These are phyloP conservation scores for Aegotheles bennettii DNA, from an alignment of 2,113 vertebrate genomes.

Conservation along the genomic window DNA sequence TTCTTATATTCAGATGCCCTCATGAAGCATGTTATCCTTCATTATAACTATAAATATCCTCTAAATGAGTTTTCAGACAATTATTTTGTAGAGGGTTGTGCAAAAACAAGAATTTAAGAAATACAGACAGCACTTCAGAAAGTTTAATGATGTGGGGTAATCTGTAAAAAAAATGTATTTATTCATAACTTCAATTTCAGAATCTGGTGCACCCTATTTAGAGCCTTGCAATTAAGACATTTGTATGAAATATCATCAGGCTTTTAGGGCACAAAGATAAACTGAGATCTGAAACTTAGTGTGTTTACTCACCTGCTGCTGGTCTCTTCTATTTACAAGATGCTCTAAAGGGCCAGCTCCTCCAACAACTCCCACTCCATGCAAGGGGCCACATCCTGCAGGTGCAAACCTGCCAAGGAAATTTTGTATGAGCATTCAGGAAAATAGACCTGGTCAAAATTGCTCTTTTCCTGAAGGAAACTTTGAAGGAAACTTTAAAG, in stretches of 20 bases:
- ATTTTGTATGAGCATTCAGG: not conserved
- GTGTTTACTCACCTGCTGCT: not conserved
- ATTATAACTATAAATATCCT: not conserved
- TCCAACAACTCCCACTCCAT: not conserved
- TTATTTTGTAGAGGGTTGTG: not conserved
- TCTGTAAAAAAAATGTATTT: not conserved
- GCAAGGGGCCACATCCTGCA: not conserved
- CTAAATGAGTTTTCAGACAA: not conserved
- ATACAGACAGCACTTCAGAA: not conserved
- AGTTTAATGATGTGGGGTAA: not conserved
- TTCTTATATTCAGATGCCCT: not conserved
- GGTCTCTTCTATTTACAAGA: not conserved
- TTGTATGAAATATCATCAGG: not conserved
- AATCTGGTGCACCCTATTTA: not conserved
- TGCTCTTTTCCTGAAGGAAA: not conserved
- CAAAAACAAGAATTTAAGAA: not conserved
- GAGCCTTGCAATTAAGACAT: not conserved
- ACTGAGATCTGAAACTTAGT: not conserved
- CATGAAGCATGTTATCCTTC: not conserved
- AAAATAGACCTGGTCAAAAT: not conserved
- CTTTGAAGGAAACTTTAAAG: not conserved
- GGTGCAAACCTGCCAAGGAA: not conserved
- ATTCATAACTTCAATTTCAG: not conserved
- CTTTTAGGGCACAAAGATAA: not conserved
- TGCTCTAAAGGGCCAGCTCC: not conserved